These are phyloP conservation scores for Temnopleurus reevesii DNA, from an alignment of 53 echinoderm and acorn worm genomes.

Conservation along the genomic window DNA sequence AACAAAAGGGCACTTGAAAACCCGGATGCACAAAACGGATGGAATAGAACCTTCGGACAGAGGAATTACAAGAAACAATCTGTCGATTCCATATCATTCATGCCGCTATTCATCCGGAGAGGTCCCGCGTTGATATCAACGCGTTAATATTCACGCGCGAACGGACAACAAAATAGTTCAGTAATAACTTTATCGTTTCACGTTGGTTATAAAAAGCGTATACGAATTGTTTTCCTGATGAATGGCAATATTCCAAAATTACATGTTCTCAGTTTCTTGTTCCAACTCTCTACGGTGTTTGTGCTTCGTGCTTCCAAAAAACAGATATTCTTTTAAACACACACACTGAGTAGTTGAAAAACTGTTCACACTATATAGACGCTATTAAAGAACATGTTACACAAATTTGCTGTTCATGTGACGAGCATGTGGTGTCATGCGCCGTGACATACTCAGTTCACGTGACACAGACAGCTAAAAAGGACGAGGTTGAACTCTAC, in stretches of 20 bases:
- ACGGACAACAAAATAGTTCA: constrained; percentile 21
- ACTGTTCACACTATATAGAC: constrained; percentile 29
- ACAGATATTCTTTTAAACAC: constrained; percentile 6
- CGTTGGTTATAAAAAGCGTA: constrained; percentile 42
- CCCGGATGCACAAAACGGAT: constrained; percentile 55
- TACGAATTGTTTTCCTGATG: constrained; percentile 27
- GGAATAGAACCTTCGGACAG: constrained; percentile 57
- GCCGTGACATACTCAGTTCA: not conserved
- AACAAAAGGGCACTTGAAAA: constrained; percentile 61
- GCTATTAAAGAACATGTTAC: constrained; percentile 10
- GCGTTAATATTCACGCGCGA: not conserved
- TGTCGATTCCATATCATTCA: constrained; percentile 38
- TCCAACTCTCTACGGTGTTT: not conserved
- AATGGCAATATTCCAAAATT: not conserved
- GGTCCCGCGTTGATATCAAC: not conserved
- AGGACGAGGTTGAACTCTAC: constrained; percentile 1
- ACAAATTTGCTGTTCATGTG: constrained; percentile 38
- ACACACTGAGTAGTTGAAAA: constrained; percentile 40
- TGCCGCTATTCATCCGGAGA: constrained; percentile 19
- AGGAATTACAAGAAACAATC: constrained; percentile 47
- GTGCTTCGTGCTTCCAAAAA: constrained; percentile 51
- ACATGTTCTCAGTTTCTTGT: constrained; percentile 12
- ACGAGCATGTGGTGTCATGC: not conserved
- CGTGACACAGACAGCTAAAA: constrained; percentile 43
- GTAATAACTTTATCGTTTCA: constrained; percentile 9